phyloP scores from a whole-genome alignment of 2,113 vertebrate genomes.

The Hydrochoerus hydrochaeris region DNA sequence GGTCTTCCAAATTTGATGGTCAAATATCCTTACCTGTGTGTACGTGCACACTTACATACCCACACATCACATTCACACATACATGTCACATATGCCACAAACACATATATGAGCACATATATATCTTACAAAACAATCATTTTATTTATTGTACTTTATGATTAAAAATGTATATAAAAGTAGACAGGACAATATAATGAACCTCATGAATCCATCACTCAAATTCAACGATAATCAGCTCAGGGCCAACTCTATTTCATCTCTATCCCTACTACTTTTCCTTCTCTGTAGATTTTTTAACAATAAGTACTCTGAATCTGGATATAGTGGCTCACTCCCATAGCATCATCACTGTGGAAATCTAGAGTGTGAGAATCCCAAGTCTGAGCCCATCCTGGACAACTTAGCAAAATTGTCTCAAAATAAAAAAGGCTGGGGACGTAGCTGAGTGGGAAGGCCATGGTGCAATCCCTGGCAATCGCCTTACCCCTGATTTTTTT shows the following conservation, averaged over 20 bases:
- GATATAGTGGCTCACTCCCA: not conserved
- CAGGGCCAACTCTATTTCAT: not conserved
- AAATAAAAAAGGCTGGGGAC: not conserved
- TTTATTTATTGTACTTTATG: not conserved
- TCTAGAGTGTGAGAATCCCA: not conserved
- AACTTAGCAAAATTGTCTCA: not conserved
- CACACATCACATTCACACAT: not conserved
- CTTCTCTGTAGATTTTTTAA: not conserved
- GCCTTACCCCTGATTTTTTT: not conserved
- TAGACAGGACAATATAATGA: not conserved
- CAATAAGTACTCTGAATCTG: not conserved
- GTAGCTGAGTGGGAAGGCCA: not conserved
- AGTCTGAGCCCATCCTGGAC: not conserved
- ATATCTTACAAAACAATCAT: not conserved
- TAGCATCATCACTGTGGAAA: not conserved
- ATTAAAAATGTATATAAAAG: not conserved
- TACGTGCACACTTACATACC: not conserved
- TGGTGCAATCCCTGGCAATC: not conserved
- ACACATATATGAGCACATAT: not conserved
- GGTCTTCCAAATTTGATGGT: not conserved
- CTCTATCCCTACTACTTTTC: not conserved
- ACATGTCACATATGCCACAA: not conserved
- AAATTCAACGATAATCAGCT: not conserved
- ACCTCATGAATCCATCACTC: not conserved
- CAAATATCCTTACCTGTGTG: not conserved